A percentile compares a stretch with the other conserved stretches of the same genome.
These are phyloP conservation scores for Cervus canadensis DNA, from an alignment of 2,113 vertebrate genomes.

Conservation along the genomic window DNA sequence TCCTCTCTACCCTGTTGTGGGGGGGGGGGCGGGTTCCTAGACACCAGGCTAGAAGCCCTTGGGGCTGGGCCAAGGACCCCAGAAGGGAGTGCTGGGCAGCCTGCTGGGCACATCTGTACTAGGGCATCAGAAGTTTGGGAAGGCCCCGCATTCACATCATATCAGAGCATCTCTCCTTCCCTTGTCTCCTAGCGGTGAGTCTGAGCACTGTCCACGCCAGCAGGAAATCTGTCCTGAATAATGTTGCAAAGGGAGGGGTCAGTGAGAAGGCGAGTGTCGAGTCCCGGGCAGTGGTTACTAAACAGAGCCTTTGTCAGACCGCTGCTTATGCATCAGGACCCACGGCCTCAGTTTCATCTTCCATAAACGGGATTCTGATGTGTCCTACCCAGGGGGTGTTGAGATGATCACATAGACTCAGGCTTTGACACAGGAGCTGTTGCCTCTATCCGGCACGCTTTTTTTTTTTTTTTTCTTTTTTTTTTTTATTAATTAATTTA, in stretches of 20 bases:
- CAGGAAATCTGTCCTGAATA: rapidly evolving
- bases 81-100: rapidly evolving
- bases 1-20: too few species aligned
- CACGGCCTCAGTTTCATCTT: rapidly evolving
- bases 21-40: rapidly evolving
- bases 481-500: too few species aligned
- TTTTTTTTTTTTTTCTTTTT: neutral
- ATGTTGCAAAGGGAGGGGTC: too few species aligned
- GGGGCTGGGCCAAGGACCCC: too few species aligned
- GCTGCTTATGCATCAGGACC: rapidly evolving
- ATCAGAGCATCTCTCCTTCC: rapidly evolving
- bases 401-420: too few species aligned
- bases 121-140: rapidly evolving
- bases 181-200: neutral
- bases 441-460: neutral
- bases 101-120: rapidly evolving
- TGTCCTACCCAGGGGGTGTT: too few species aligned
- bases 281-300: rapidly evolving
- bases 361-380: neutral
- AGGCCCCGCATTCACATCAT: rapidly evolving
- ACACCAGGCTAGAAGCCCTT: neutral
- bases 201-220: rapidly evolving
- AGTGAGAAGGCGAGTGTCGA: rapidly evolving
- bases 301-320: rapidly evolving
- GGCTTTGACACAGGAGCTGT: neutral